Percentiles rank a stretch among this genome's conserved stretches.
Evolutionary conservation across 2,113 vertebrate species (phyloP).

Genomic region (Setophaga petechia): DNA sequence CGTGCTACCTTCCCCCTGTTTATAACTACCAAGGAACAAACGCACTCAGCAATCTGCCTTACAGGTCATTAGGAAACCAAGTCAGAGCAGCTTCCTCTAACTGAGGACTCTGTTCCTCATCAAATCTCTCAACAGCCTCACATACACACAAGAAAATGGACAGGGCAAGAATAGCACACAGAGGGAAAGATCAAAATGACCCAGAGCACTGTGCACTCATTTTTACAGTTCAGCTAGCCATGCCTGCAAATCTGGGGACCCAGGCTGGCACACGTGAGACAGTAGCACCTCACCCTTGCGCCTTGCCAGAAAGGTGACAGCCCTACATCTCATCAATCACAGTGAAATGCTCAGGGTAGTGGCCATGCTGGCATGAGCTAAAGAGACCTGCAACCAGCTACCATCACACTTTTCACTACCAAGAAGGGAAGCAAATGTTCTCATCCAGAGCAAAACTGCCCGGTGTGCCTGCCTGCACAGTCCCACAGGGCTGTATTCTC

Average conservation of each 20-base stretch:
- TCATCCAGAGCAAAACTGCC: neutral
- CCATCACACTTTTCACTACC: neutral
- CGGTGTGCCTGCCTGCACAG: neutral
- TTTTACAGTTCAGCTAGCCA: neutral
- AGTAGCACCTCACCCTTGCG: neutral
- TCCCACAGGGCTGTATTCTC: neutral
- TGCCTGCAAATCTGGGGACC: rapidly evolving
- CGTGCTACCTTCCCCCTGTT: neutral
- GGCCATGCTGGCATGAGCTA: neutral
- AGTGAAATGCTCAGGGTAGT: neutral
- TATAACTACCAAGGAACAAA: neutral
- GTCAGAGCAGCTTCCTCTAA: neutral
- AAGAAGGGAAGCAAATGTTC: neutral
- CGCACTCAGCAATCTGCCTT: neutral
- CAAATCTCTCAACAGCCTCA: neutral
- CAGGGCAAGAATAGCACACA: rapidly evolving
- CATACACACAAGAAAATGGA: neutral
- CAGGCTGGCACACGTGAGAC: rapidly evolving
- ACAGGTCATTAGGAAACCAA: neutral
- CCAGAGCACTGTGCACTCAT: neutral
- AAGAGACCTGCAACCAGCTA: neutral
- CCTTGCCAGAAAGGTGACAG: neutral
- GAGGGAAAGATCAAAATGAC: neutral
- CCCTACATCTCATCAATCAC: neutral
- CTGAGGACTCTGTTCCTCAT: neutral